Percentiles rank a stretch among this genome's conserved stretches.
These are phyloP conservation scores for Auanema sp. DNA, from an alignment of 2,888 invertebrate species.

Conservation along the genomic window DNA sequence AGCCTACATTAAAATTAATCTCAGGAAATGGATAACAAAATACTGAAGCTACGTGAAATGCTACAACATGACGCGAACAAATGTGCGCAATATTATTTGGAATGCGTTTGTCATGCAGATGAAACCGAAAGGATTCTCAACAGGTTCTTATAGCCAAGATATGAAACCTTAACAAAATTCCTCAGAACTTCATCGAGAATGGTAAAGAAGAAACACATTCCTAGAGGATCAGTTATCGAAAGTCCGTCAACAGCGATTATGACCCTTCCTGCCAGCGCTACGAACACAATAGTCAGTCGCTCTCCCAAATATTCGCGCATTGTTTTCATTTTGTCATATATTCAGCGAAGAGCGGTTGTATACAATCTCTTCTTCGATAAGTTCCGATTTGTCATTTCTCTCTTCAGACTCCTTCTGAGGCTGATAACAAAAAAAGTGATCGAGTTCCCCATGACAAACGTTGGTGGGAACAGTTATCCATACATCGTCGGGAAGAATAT, in stretches of 20 bases:
- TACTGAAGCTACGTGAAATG: slow-evolving; percentile 43
- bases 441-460: slow-evolving; percentile 28
- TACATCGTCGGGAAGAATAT: slow-evolving; percentile 31
- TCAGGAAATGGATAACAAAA: slow-evolving; percentile 45
- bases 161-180: too few relatives aligned
- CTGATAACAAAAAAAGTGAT: slow-evolving; percentile 2
- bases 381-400: not conserved
- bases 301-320: too few relatives aligned
- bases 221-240: too few relatives aligned
- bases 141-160: slow-evolving; percentile 7
- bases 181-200: too few relatives aligned
- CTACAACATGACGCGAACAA: slow-evolving; percentile 39
- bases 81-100: slow-evolving; percentile 50
- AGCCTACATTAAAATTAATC: not conserved
- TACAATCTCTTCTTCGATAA: too few relatives aligned
- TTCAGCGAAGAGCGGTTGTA: too few relatives aligned
- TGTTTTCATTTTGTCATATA: too few relatives aligned
- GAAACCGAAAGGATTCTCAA: slow-evolving; percentile 49
- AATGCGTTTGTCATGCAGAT: slow-evolving; percentile 49
- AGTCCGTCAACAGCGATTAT: too few relatives aligned
- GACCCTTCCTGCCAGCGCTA: too few relatives aligned
- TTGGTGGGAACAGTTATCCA: slow-evolving; percentile 34
- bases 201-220: too few relatives aligned
- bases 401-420: not conserved
- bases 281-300: too few relatives aligned